Percentiles rank a stretch among this genome's conserved stretches.
Conservation (phyloP, 2,113 vertebrate genomes). For the Muscicapa adusta region DNA sequence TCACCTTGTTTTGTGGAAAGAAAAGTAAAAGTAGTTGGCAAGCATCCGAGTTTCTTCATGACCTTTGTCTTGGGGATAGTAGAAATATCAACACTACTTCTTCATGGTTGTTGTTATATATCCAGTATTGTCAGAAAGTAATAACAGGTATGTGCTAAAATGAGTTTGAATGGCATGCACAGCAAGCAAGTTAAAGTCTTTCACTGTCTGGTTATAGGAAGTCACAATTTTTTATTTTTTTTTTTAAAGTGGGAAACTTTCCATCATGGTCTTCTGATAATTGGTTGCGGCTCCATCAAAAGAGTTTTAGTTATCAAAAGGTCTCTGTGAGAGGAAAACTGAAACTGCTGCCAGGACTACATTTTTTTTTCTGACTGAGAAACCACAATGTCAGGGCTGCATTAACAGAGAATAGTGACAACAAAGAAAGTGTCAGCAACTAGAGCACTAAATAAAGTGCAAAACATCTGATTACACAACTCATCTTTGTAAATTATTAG, state of each 20-base stretch:
- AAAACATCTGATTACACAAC: background rate
- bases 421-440: background rate
- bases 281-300: background rate
- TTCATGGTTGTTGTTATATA: background rate
- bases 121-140: background rate
- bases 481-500: background rate
- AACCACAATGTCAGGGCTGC: background rate
- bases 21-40: background rate
- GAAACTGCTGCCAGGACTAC: background rate
- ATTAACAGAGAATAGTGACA: background rate
- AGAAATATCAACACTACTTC: fast-evolving
- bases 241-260: background rate
- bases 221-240: background rate
- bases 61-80: background rate
- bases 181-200: background rate
- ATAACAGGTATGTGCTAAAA: background rate
- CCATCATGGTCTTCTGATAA: background rate
- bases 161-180: background rate
- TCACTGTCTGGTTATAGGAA: background rate
- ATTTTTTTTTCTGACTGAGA: background rate
- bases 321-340: background rate
- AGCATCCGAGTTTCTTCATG: background rate
- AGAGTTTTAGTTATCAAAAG: background rate
- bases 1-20: background rate
- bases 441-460: background rate